Conservation (phyloP, 2,113 vertebrate species). For the Microcebus jonahi region DNA sequence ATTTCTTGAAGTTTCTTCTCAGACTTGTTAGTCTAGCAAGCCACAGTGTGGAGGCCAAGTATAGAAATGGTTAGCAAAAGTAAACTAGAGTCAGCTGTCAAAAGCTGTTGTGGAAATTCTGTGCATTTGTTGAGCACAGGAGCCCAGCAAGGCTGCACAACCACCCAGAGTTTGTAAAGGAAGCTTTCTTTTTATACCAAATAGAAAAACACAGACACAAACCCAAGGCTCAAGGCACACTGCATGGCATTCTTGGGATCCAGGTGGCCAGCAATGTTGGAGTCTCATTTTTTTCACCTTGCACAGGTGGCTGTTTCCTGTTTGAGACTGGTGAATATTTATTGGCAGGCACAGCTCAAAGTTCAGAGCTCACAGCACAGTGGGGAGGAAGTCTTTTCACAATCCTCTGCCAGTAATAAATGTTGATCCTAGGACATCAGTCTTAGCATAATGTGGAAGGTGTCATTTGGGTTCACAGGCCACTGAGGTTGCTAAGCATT, state of each 20-base stretch:
- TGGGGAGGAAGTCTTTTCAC: slow-evolving; percentile 39
- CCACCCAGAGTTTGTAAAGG: not conserved
- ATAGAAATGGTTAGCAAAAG: not conserved
- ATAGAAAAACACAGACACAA: slow-evolving; percentile 20
- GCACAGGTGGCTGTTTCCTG: not conserved
- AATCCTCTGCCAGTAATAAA: slow-evolving; percentile 13
- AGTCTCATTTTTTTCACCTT: not conserved
- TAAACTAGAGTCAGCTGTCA: not conserved
- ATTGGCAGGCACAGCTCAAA: slow-evolving; percentile 23
- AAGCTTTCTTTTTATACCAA: not conserved
- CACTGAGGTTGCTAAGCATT: slow-evolving; percentile 1
- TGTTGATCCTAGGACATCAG: not conserved
- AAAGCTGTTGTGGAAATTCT: not conserved
- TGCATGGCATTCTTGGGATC: not conserved
- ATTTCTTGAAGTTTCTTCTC: not conserved
- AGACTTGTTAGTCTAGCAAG: not conserved
- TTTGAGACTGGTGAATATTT: slow-evolving; percentile 26
- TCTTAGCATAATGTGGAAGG: not conserved
- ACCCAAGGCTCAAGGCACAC: not conserved
- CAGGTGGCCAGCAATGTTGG: not conserved
- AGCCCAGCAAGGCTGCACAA: not conserved
- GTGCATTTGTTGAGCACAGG: not conserved
- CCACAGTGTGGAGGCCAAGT: not conserved
- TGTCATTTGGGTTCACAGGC: not conserved
- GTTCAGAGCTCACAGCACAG: not conserved